These are phyloP conservation scores for Prietella phreatophila DNA, from an alignment of 2,113 vertebrate genomes.

Conservation along the genomic window DNA sequence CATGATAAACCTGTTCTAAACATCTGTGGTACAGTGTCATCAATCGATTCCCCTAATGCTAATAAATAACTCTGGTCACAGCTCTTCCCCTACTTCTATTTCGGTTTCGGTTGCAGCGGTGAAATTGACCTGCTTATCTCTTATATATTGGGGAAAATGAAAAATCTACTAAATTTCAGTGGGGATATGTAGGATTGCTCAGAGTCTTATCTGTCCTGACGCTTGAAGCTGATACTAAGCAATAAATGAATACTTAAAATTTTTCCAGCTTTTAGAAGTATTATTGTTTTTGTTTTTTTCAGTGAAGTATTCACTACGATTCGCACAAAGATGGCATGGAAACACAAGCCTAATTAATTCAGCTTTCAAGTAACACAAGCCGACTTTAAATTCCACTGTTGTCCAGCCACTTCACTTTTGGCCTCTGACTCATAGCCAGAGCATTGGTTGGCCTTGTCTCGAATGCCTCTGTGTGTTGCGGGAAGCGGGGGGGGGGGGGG, in stretches of 20 bases:
- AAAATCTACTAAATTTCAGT: not conserved
- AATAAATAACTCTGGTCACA: slow-evolving; percentile 37
- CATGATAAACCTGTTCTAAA: not conserved
- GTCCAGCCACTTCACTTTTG: slow-evolving; percentile 11
- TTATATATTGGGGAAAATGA: not conserved
- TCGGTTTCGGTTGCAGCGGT: not conserved
- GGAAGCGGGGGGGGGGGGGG: slow-evolving; percentile 7
- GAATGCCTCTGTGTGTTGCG: slow-evolving; percentile 32
- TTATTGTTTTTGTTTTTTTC: not conserved
- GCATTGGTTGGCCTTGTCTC: slow-evolving; percentile 18
- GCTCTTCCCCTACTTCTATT: slow-evolving; percentile 27
- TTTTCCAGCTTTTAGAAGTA: not conserved
- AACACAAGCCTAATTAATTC: not conserved
- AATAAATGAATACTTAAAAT: not conserved
- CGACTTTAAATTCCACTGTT: slow-evolving; percentile 9
- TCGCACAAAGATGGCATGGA: not conserved
- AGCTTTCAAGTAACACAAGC: not conserved
- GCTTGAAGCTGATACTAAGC: not conserved
- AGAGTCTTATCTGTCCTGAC: not conserved
- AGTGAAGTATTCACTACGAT: not conserved
- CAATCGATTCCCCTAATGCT: slow-evolving; percentile 37
- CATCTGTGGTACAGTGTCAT: slow-evolving; percentile 37
- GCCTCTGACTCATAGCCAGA: slow-evolving; percentile 23
- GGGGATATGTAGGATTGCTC: not conserved
- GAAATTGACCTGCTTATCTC: not conserved